phyloP scores from a whole-genome alignment of 2,797 vertebrate genomes.

The Coilia nasus region DNA sequence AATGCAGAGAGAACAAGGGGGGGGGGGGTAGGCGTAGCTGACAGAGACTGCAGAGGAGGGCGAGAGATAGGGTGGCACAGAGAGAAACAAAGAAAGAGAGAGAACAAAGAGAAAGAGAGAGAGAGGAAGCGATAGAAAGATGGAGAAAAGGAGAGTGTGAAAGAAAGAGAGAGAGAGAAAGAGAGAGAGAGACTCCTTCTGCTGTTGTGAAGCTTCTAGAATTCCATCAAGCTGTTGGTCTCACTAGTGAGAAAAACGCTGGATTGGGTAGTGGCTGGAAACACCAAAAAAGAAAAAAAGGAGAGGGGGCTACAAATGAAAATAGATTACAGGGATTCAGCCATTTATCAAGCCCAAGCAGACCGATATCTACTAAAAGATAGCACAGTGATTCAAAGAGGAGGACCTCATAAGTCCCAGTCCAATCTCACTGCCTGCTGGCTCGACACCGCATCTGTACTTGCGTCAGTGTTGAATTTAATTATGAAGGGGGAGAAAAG shows the following conservation, averaged over 20 bases:
- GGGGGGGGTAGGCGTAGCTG: not conserved
- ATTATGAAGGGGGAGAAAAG: constrained; percentile 55
- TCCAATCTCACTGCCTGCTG: constrained; percentile 46
- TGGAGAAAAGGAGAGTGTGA: not conserved
- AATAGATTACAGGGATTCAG: constrained; percentile 75
- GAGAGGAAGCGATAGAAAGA: too few relatives aligned
- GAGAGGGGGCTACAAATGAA: constrained; percentile 68
- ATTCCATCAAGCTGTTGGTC: constrained; percentile 41
- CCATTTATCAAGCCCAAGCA: constrained; percentile 73
- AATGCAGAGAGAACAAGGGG: not conserved
- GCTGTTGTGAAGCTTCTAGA: constrained; percentile 32
- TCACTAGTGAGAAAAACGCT: constrained; percentile 12
- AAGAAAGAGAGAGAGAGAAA: not conserved
- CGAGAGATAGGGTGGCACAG: not conserved
- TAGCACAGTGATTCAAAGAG: constrained; percentile 61
- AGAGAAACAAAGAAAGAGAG: not conserved
- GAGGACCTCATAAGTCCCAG: constrained; percentile 36
- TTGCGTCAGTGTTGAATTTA: constrained; percentile 60
- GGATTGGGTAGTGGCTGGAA: constrained; percentile 48
- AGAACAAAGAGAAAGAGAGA: not conserved
- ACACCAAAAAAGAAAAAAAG: constrained; percentile 62
- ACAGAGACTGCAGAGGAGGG: too few relatives aligned
- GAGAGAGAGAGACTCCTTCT: constrained; percentile 18
- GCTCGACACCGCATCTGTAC: constrained; percentile 51
- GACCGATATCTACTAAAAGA: constrained; percentile 70